Evolutionary conservation across 2,797 vertebrate species (phyloP), one percentile per base, ranked within the genome.

Genomic region (Parotocinclus haroldoi): DNA sequence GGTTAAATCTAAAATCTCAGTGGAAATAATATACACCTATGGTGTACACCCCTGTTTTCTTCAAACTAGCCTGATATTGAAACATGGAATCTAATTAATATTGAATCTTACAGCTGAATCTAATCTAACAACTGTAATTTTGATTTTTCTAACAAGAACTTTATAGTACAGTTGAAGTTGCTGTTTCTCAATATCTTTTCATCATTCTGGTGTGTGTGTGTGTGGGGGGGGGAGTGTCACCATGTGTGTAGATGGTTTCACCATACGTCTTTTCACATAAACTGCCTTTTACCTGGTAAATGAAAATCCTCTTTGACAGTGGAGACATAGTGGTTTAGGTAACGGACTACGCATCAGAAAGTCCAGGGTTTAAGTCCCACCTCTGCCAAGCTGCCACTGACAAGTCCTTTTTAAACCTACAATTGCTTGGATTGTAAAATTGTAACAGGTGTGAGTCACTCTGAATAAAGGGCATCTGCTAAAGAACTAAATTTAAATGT

Each of bases 61-160:
- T 49, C n/a, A 57, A 77, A 77, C 62, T 18, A 72, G 72, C 51
- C 44, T 49, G 17, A 62, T 59, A 37, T 50, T 60, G 37, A 61
- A 40, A 19, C 44, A 7, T 51, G 58, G 45, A 55, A 37, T 61
- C 37, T 66, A 36, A 17, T 44, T 61, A 27, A 67, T 51, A n/a
- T 53, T 49, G 7, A 59, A 36, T 38, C 7, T 27, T 11, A 56
- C 5, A 10, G 10, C 40, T 40, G 38, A 40, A 40, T 42, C 8
- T 9, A 1, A 42, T 42, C 9, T 42, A 42, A 0, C n/a, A 46
- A 7, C 18, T 37, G n/a, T 36, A 42, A 42, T 42, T 1, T 9
- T 14, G 10, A 58, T 9, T 1, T 40, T 27, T 10, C 9, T 45
- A 4, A 58, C 44, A 13, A 49, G 27, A 40, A 18, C 6, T 51